These are phyloP conservation scores for Eupelmus urozonus DNA, from an alignment of 2,888 invertebrate species.

Conservation along the genomic window DNA sequence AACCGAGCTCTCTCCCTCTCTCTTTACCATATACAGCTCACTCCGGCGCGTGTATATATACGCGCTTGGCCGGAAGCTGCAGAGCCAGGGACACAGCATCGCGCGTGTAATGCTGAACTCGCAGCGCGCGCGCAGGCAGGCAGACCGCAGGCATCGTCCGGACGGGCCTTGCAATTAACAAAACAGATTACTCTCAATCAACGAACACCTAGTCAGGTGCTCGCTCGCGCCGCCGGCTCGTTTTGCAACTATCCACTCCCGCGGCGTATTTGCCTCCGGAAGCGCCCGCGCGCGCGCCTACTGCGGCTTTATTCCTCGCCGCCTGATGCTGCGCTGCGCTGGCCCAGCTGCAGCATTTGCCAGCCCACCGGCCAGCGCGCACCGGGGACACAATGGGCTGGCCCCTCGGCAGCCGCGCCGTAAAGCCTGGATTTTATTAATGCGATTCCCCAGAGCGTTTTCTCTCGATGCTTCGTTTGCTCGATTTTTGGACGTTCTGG, in stretches of 20 bases:
- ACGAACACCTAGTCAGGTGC: slow-evolving; percentile 66
- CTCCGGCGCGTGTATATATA: neutral
- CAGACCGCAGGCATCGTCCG: slow-evolving; percentile 72
- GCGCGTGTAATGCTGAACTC: slow-evolving; percentile 67
- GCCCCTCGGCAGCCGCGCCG: neutral
- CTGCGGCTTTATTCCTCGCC: neutral
- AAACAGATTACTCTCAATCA: slow-evolving; percentile 76
- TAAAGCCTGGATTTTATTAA: slow-evolving; percentile 23
- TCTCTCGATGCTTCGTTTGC: neutral
- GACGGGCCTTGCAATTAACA: slow-evolving; percentile 75
- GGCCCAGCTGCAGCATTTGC: neutral
- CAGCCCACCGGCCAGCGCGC: neutral
- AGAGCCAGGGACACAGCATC: neutral
- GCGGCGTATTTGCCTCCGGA: neutral
- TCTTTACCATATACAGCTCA: slow-evolving; percentile 1
- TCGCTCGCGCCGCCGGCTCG: slow-evolving; percentile 11
- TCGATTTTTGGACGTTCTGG: neutral
- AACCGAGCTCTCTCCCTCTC: slow-evolving; percentile 64
- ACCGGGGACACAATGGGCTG: neutral
- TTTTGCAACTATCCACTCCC: neutral
- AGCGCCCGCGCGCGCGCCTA: neutral
- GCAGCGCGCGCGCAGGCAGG: slow-evolving; percentile 62
- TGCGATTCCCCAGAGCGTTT: slow-evolving; percentile 8
- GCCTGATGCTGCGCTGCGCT: neutral
- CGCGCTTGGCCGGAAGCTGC: slow-evolving; percentile 38